A percentile compares a stretch with the other conserved stretches of the same genome.
Conservation (phyloP, 53 echinoderm and acorn worm genomes). For the Echinometra lucunter region DNA sequence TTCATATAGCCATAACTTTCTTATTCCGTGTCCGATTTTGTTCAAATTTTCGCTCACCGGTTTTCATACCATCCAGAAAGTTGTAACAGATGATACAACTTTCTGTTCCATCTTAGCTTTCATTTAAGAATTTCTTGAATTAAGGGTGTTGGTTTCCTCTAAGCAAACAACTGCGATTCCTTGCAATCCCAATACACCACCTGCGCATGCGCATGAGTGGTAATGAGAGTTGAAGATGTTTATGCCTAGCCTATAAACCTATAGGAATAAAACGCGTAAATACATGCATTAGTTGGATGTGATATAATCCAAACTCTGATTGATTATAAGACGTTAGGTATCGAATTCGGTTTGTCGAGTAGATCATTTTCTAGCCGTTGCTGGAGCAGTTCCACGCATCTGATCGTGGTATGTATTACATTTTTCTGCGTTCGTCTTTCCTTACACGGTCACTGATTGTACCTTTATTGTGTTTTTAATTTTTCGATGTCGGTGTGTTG, state of each 20-base stretch:
- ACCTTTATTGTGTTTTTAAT: no score
- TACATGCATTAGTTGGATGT: neutral
- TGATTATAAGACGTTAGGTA: neutral
- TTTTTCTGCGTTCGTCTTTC: neutral
- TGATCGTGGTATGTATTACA: neutral
- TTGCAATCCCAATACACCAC: neutral
- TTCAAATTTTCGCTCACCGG: no score
- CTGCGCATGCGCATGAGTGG: slow-evolving; percentile 10
- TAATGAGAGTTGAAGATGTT: neutral
- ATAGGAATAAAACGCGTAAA: neutral
- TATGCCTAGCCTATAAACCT: no score
- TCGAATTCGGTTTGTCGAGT: neutral
- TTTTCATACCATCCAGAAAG: no score
- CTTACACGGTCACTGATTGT: neutral
- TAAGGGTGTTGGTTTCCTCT: no score
- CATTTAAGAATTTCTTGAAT: neutral
- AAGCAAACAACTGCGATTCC: neutral
- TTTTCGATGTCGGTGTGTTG: no score
- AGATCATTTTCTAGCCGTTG: neutral
- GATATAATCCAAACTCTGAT: neutral
- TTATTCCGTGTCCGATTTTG: no score
- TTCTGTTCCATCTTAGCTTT: no score
- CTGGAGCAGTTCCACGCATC: neutral
- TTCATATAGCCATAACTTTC: no score
- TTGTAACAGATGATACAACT: no score